phyloP scores from a whole-genome alignment of 1,140 invertebrate genomes.

The Drosophila nigrodunni region DNA sequence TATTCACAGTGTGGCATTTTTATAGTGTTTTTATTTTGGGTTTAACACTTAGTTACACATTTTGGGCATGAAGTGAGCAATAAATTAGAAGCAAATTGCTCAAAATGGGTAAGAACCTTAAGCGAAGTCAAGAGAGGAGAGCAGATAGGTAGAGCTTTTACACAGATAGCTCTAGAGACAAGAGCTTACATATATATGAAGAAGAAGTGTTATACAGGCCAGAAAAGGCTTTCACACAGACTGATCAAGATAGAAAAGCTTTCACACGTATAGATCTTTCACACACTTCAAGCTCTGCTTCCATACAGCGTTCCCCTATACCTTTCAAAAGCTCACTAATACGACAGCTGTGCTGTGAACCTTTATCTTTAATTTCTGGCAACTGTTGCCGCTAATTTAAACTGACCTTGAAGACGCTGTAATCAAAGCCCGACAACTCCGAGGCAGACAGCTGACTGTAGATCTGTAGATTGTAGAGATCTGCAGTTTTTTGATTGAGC shows the following conservation, averaged over 20 bases:
- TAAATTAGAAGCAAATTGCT: slow-evolving; percentile 28
- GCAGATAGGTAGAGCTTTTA: too few species aligned
- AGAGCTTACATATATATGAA: too few species aligned
- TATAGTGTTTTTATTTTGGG: slow-evolving; percentile 49
- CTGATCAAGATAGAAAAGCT: too few species aligned
- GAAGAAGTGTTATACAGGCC: too few species aligned
- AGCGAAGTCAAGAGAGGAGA: not conserved
- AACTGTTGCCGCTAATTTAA: slow-evolving; percentile 42
- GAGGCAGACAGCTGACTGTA: slow-evolving; percentile 24
- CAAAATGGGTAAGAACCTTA: not conserved
- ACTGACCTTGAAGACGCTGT: slow-evolving; percentile 54
- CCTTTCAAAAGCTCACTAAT: slow-evolving; percentile 22
- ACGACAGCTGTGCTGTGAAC: slow-evolving; percentile 13
- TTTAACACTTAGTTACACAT: slow-evolving; percentile 40
- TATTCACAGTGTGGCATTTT: slow-evolving; percentile 45
- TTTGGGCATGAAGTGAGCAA: slow-evolving; percentile 43
- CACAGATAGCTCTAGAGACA: too few species aligned
- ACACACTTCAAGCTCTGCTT: not conserved
- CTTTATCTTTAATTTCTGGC: slow-evolving; percentile 17
- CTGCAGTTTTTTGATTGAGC: slow-evolving; percentile 51
- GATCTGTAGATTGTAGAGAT: slow-evolving; percentile 35
- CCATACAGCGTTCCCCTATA: not conserved
- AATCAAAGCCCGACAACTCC: slow-evolving; percentile 7
- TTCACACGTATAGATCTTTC: too few species aligned
- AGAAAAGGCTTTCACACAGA: slow-evolving; percentile 1